A percentile compares a stretch with the other conserved stretches of the same genome.
These are phyloP conservation scores for Sparidentex hasta DNA, from an alignment of 2,797 vertebrate species.

Conservation along the genomic window DNA sequence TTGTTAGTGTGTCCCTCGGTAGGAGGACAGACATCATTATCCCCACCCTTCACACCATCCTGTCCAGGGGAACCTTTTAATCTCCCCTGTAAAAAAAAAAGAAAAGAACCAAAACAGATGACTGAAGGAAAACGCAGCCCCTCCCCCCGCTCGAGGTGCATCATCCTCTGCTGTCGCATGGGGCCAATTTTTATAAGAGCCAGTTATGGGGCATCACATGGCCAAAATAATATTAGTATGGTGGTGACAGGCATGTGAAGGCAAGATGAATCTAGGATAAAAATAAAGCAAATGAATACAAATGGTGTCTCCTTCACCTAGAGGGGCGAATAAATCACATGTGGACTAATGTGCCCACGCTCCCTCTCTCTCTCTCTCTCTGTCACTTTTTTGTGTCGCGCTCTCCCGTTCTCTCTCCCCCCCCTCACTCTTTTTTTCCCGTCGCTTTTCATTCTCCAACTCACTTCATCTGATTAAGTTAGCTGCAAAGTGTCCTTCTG, in stretches of 20 bases:
- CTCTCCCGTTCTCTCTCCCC: not conserved
- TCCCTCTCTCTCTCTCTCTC: slow-evolving; percentile 25
- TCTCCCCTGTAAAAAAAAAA: slow-evolving; percentile 31
- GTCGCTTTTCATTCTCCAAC: slow-evolving; percentile 48
- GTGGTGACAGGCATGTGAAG: slow-evolving; percentile 78
- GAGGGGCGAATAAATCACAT: slow-evolving; percentile 85
- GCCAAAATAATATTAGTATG: slow-evolving; percentile 81
- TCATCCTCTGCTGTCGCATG: slow-evolving; percentile 73
- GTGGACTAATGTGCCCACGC: slow-evolving; percentile 76
- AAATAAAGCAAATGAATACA: slow-evolving; percentile 88
- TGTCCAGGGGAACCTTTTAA: slow-evolving; percentile 79
- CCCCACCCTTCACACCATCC: slow-evolving; percentile 70
- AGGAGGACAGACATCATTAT: slow-evolving; percentile 86
- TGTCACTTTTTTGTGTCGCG: slow-evolving; percentile 21
- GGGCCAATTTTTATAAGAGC: slow-evolving; percentile 86
- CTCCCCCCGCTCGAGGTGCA: slow-evolving; percentile 42
- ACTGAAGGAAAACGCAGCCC: slow-evolving; percentile 41
- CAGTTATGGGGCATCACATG: slow-evolving; percentile 80
- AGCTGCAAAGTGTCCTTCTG: slow-evolving; percentile 70
- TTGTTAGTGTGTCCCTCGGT: slow-evolving; percentile 61
- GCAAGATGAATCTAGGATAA: slow-evolving; percentile 81
- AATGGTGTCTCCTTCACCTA: slow-evolving; percentile 83
- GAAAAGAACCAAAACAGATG: slow-evolving; percentile 40
- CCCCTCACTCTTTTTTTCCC: not conserved
- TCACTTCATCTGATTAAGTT: slow-evolving; percentile 78